phyloP scores from a whole-genome alignment of 2,888 invertebrate genomes.

The Itoplectis maculator region DNA sequence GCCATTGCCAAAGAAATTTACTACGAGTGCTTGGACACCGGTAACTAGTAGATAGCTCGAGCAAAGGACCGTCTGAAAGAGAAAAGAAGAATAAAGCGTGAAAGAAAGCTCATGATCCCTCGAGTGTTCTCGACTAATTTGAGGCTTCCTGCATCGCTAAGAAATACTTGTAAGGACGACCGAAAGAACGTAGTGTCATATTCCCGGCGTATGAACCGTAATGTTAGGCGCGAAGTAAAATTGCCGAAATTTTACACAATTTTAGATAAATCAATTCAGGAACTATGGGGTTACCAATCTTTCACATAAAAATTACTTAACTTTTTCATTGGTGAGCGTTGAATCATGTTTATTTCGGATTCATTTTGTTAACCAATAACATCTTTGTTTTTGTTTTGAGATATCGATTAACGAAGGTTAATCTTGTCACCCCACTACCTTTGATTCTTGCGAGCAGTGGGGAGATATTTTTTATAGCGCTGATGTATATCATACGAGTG shows the following conservation, averaged over 20 bases:
- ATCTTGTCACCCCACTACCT: background rate
- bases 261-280: too few species aligned
- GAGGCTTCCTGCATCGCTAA: constrained; percentile 33
- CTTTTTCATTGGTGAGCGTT: constrained; percentile 76
- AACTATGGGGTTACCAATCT: too few species aligned
- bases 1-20: constrained; percentile 65
- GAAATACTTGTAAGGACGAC: background rate
- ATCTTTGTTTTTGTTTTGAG: background rate
- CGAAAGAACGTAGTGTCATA: background rate
- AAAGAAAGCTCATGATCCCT: constrained; percentile 30
- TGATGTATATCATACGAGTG: constrained; percentile 8
- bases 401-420: background rate
- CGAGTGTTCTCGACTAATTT: constrained; percentile 37
- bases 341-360: constrained; percentile 63
- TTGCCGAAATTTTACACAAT: background rate
- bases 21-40: constrained; percentile 27
- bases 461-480: background rate
- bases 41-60: constrained; percentile 21
- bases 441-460: background rate
- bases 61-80: constrained; percentile 34
- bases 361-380: background rate
- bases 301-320: too few species aligned
- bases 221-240: background rate
- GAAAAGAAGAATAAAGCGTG: constrained; percentile 27
- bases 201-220: background rate